Percentiles rank a stretch among this genome's conserved stretches.
Conservation (phyloP, 2,797 vertebrate genomes). For the Phaenicophaeus curvirostris region DNA sequence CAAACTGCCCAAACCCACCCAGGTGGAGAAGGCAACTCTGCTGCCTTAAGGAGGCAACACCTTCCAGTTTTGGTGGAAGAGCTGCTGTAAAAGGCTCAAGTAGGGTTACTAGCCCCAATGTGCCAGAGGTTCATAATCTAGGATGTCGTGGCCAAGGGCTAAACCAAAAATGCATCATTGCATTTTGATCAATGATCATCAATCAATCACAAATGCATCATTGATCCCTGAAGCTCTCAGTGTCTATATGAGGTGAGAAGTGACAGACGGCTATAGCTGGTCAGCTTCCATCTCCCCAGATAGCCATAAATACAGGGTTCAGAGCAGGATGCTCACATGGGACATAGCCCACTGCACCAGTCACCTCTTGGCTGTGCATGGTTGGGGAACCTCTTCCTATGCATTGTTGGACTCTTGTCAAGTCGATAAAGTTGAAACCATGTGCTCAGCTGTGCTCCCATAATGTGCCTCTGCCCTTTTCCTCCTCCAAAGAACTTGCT, state of each 20-base stretch:
- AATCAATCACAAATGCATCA: not conserved
- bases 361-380: not conserved
- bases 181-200: not conserved
- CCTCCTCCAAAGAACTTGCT: not conserved
- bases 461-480: not conserved
- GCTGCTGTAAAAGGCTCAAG: not conserved
- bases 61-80: not conserved
- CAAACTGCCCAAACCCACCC: not conserved
- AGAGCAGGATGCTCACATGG: not conserved
- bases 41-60: not conserved
- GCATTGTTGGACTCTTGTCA: not conserved
- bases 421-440: not conserved
- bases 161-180: not conserved
- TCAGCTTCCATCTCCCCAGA: not conserved
- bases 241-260: not conserved
- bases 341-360: not conserved
- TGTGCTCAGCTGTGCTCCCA: not conserved
- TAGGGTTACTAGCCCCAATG: fast-evolving
- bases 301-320: fast-evolving
- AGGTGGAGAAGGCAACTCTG: not conserved
- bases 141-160: not conserved
- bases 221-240: not conserved
- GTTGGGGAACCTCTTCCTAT: not conserved
- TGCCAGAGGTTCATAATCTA: not conserved
- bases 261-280: not conserved